A percentile compares a stretch with the other conserved stretches of the same genome.
These are phyloP conservation scores for Agapostemon virescens DNA, from an alignment of 2,888 invertebrate genomes.

Conservation along the genomic window DNA sequence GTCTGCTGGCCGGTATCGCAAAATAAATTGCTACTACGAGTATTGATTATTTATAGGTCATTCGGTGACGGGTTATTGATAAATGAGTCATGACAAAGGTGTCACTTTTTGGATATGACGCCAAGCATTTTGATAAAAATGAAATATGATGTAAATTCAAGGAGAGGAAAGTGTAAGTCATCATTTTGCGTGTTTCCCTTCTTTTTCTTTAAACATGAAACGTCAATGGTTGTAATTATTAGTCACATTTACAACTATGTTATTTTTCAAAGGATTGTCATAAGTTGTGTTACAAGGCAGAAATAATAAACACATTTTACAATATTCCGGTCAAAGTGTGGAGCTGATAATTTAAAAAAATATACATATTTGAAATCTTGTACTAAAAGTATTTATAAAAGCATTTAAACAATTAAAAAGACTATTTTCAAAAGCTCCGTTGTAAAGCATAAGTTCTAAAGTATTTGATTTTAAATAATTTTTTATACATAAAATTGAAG, in stretches of 20 bases:
- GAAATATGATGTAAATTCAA: neutral
- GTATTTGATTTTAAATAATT: no score
- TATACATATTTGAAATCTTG: no score
- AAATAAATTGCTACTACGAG: constrained; percentile 29
- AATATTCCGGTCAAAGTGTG: neutral
- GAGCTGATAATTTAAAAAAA: neutral
- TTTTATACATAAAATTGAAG: no score
- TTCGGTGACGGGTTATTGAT: constrained; percentile 25
- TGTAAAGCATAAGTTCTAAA: no score
- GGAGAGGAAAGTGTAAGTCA: neutral
- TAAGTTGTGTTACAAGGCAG: neutral
- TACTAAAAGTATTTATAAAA: no score
- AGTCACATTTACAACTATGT: neutral
- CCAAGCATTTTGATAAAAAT: neutral
- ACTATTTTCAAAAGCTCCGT: no score
- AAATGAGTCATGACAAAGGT: constrained; percentile 14
- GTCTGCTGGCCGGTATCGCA: neutral
- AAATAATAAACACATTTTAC: neutral
- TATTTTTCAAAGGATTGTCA: neutral
- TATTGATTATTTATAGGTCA: constrained; percentile 44
- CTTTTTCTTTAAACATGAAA: neutral
- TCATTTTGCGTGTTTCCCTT: neutral
- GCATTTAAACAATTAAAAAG: no score
- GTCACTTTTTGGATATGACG: neutral
- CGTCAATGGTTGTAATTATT: neutral